Evolutionary conservation across 2,888 invertebrate genomes (phyloP).

Genomic region (Gisinianus flammeolus): DNA sequence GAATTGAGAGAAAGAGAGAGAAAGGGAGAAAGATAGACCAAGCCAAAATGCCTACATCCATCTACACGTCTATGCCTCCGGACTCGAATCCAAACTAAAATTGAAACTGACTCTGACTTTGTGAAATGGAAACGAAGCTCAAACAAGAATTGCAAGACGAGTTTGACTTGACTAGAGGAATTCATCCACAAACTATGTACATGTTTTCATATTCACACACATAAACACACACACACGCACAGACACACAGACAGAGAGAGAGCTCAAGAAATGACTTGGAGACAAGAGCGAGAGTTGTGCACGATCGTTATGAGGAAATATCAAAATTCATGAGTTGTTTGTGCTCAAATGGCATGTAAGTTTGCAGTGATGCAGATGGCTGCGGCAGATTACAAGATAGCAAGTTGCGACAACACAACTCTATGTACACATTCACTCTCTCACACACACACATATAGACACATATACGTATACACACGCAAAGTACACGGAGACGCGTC

Average conservation of each 20-base stretch:
- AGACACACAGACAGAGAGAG: neutral
- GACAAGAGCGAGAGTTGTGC: neutral
- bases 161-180: no score
- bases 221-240: no score
- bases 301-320: constrained; percentile 17
- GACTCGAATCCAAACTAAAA: no score
- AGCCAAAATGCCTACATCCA: no score
- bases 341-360: constrained; percentile 20
- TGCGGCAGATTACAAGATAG: constrained; percentile 21
- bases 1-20: neutral
- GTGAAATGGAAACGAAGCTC: no score
- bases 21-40: neutral
- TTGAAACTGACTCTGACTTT: no score
- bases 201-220: no score
- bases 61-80: no score
- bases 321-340: constrained; percentile 43
- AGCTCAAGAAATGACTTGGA: no score
- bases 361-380: constrained; percentile 5
- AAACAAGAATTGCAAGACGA: no score
- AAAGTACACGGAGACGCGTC: neutral
- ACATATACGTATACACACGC: neutral
- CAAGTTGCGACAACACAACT: neutral
- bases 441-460: neutral
- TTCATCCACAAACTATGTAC: no score
- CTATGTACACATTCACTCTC: constrained; percentile 1